A percentile compares a stretch with the other conserved stretches of the same genome.
These are phyloP conservation scores for Hypsibius dujardini DNA, from an alignment of 1,140 invertebrate genomes.

Conservation along the genomic window DNA sequence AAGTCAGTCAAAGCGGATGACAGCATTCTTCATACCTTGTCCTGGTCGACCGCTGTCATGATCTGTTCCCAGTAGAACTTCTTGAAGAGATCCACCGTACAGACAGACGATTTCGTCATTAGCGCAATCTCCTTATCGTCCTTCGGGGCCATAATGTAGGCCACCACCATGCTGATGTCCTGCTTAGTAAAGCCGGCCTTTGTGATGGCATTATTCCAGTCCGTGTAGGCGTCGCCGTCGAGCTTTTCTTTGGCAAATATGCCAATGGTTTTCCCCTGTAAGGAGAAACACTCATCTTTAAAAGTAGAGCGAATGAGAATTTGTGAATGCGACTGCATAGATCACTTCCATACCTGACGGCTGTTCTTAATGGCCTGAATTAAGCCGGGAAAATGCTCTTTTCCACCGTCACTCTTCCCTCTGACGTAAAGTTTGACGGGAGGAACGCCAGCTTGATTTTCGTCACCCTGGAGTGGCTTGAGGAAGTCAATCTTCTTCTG, in stretches of 20 bases:
- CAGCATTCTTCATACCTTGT: slow-evolving; percentile 43
- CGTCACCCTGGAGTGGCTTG: slow-evolving; percentile 65
- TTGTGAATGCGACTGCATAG: neutral
- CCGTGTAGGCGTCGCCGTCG: slow-evolving; percentile 48
- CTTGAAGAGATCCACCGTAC: slow-evolving; percentile 81
- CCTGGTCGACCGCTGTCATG: slow-evolving; percentile 94
- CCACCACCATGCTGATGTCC: slow-evolving; percentile 67
- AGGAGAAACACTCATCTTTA: slow-evolving; percentile 19
- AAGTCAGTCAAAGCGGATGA: neutral
- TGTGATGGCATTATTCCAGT: neutral
- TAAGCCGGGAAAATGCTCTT: slow-evolving; percentile 74
- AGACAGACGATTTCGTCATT: slow-evolving; percentile 81
- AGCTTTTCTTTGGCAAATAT: slow-evolving; percentile 86
- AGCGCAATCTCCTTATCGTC: slow-evolving; percentile 77
- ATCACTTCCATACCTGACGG: slow-evolving; percentile 41
- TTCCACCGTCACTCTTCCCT: slow-evolving; percentile 70
- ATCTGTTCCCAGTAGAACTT: slow-evolving; percentile 94
- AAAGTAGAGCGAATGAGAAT: slow-evolving; percentile 17
- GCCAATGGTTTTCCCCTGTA: slow-evolving; percentile 62
- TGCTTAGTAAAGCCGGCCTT: slow-evolving; percentile 35
- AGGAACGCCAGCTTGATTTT: slow-evolving; percentile 54
- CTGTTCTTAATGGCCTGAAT: slow-evolving; percentile 66
- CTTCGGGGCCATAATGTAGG: slow-evolving; percentile 76
- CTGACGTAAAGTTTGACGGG: slow-evolving; percentile 66
- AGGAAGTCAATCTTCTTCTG: slow-evolving; percentile 97